Base-by-base conservation (phyloP, 2,888 invertebrate genomes). In the Odontothrips loti region DNA sequence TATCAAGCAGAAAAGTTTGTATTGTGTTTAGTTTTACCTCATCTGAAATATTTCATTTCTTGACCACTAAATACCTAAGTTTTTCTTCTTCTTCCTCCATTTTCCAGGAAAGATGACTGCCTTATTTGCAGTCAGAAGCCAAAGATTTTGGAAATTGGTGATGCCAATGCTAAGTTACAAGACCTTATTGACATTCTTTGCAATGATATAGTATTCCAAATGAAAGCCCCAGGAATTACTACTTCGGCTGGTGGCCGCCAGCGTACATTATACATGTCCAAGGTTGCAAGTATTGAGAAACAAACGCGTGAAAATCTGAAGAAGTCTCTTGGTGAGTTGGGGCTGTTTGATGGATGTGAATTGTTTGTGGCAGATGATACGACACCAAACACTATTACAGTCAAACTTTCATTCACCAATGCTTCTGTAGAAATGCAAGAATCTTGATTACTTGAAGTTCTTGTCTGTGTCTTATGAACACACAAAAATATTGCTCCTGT, bases 201-300 rank as follows among this genome's bases (percentile, higher is more conserved):
- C 82, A 94, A 96, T 84, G 92, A 92, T 86, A 89, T 91, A 0
- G 90, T 91, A 29, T 96, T 93, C 87, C 95, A 97, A 88, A 96
- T 99, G 94, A 96, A 95, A 87, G 95, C 92, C 86, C 99, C 99
- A 80, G 91, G 97, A 68, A 91, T 97, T 47, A 96, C 96, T 0
- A 93, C 95, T 27, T 90, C 92, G 9, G 91, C 95, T 78, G 92
- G 94, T 85, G 96, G 95, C 6, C 95, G 94, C 86, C 94, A 94
- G 86, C 95, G 94, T 87, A 98, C 98, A 0, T 89, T 99, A 17
- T 99, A 98, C 86, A 96, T 99, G 92, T 93, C 96, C 47, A 93
- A 93, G 20, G 94, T 99, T 29, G 92, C 95, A 83, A 96, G 96
- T 84, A 96, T 99, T 85, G 97, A 97, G 87, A 95, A 95, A 85